These are phyloP conservation scores for Plectrocnemia conspersa DNA, from an alignment of 1,140 invertebrate species.

Conservation along the genomic window DNA sequence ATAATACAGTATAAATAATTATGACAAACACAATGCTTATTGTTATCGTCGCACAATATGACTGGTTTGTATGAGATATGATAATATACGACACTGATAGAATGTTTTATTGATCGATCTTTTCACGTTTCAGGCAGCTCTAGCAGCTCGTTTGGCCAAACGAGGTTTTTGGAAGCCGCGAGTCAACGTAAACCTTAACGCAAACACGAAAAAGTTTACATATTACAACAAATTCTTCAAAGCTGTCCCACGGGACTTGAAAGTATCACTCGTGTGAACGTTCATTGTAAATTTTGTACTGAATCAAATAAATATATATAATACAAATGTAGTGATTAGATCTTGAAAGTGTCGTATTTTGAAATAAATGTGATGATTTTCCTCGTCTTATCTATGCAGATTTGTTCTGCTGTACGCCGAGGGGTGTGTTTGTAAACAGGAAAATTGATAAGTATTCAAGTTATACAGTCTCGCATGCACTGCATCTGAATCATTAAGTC, in stretches of 20 bases:
- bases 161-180: background rate
- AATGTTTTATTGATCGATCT: no score
- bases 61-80: background rate
- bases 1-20: no score
- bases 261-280: constrained; percentile 9
- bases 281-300: no score
- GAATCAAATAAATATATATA: no score
- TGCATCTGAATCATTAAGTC: background rate
- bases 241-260: constrained; percentile 5
- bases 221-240: constrained; percentile 32
- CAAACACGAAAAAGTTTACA: constrained; percentile 23
- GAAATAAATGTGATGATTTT: background rate
- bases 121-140: constrained; percentile 18
- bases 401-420: background rate
- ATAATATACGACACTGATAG: background rate
- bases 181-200: background rate
- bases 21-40: no score
- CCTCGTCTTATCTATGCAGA: background rate
- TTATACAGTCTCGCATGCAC: background rate
- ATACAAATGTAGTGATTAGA: no score
- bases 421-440: constrained; percentile 5
- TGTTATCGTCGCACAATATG: background rate
- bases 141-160: constrained; percentile 22
- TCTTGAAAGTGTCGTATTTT: no score
- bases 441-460: constrained; percentile 6